A percentile compares a stretch with the other conserved stretches of the same genome.
These are phyloP conservation scores for Chelonoidis abingdonii DNA, from an alignment of 2,113 vertebrate species.

Conservation along the genomic window DNA sequence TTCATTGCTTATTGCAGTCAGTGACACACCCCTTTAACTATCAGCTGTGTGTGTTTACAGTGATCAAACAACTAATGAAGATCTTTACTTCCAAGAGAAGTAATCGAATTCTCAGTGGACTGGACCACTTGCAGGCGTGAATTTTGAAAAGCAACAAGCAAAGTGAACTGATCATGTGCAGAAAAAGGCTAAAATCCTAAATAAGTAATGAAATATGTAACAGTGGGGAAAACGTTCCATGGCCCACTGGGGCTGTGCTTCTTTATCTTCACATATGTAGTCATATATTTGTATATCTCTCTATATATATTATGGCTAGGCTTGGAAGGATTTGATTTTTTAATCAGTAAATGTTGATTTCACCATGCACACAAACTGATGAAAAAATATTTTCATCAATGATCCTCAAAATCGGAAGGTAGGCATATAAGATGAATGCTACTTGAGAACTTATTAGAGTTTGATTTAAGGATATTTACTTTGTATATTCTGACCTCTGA, in stretches of 20 bases:
- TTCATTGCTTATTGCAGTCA: neutral
- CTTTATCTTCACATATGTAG: neutral
- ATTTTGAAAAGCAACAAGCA: neutral
- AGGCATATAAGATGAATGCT: neutral
- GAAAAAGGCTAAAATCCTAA: neutral
- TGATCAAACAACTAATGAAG: neutral
- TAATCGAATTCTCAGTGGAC: neutral
- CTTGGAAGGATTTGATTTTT: neutral
- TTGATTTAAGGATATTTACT: neutral
- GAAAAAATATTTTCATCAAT: neutral
- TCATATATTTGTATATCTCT: neutral
- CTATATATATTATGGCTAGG: neutral
- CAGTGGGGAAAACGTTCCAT: neutral
- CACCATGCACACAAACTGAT: neutral
- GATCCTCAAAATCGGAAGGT: neutral
- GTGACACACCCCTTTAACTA: neutral
- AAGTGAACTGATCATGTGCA: neutral
- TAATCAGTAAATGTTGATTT: neutral
- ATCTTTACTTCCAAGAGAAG: fast-evolving
- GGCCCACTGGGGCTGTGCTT: neutral
- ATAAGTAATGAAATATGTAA: neutral
- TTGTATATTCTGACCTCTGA: neutral
- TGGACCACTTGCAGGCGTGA: neutral
- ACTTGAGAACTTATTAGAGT: neutral
- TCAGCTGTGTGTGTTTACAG: neutral